Base-by-base conservation (phyloP, 2,888 invertebrate species). In the Polyploca ridens region DNA sequence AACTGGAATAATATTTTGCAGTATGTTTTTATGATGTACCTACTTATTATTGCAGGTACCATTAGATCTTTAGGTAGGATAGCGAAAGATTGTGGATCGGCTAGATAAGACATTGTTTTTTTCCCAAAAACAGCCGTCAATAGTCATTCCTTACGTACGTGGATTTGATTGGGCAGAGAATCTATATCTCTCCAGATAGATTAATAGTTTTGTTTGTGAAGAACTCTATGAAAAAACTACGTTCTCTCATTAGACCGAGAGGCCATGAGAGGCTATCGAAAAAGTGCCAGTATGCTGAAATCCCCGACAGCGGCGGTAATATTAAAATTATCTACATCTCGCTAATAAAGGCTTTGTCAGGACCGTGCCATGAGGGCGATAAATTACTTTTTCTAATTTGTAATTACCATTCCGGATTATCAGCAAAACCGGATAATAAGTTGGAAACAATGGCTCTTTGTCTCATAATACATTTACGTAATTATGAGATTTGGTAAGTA, bases 341-440 rank as follows among this genome's bases (percentile, higher is more conserved):
- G 61, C 41, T 41, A 19, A 41, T 16, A 41, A 19, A 41, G 41
- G 41, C 41, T 27, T 61, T 27, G 61, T 61, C 41, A 27, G 41
- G 5, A 46, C 46, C 19, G 19, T 19, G 19, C 10, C 54, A 61
- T 13, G 61, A 41, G 61, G 41, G 13, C 41, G 14, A 61, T 61
- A 61, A 61, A 61, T 61, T 61, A 33, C 61, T 61, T 61, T 61
- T 44, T 41, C 19, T 41, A 60, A 60, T 60, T 60, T 60, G 41
- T 41, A 61, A 61, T 14, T 41, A 41, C 54, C 54, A 19, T 19
- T 54, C 19, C 16, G 13, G 41, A 59, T 59, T 16, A 59, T 59
- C 16, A 38, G 10, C 35, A 6, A 16, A 35, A 38, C 35, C 38
- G 27, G n/a, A 11, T 59, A 35, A 54, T 54, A 10, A 54, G 19